Conservation (phyloP, 2,797 vertebrate species). For the Etheostoma perlongum region DNA sequence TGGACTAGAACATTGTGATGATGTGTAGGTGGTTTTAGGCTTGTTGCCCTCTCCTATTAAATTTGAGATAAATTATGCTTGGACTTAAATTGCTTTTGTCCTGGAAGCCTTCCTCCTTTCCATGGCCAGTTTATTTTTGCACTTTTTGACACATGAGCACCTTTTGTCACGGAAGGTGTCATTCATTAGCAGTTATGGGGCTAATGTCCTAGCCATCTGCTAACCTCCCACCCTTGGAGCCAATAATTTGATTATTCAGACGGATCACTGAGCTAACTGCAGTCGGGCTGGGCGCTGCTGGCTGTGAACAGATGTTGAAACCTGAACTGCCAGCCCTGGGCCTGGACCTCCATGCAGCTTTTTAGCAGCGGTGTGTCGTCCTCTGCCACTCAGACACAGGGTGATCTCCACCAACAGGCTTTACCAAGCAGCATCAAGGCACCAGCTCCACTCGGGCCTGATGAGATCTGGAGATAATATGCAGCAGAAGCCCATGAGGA, state of each 20-base stretch:
- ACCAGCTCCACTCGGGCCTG: constrained; percentile 13
- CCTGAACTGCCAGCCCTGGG: constrained; percentile 62
- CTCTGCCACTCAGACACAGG: constrained; percentile 19
- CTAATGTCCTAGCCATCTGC: constrained; percentile 76
- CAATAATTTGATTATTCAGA: constrained; percentile 78
- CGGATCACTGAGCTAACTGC: constrained; percentile 57
- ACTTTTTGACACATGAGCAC: constrained; percentile 24
- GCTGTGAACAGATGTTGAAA: constrained; percentile 79
- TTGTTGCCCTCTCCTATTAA: neutral
- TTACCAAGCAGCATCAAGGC: constrained; percentile 35
- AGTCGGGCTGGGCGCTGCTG: constrained; percentile 42
- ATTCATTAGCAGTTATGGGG: constrained; percentile 65
- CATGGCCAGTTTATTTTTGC: neutral
- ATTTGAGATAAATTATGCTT: neutral
- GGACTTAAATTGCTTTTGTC: neutral
- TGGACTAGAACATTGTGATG: constrained; percentile 3
- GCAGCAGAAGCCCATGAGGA: constrained; percentile 36
- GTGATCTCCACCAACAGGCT: constrained; percentile 37
- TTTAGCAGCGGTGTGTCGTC: constrained; percentile 39
- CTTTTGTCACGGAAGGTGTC: constrained; percentile 61
- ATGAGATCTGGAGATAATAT: constrained; percentile 36
- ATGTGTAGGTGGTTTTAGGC: constrained; percentile 18
- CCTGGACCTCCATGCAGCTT: constrained; percentile 40
- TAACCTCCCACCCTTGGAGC: constrained; percentile 65
- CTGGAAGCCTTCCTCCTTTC: neutral